Base-by-base conservation (phyloP, 92 coral and sea anemone genomes). In the Nematostella vectensis region DNA sequence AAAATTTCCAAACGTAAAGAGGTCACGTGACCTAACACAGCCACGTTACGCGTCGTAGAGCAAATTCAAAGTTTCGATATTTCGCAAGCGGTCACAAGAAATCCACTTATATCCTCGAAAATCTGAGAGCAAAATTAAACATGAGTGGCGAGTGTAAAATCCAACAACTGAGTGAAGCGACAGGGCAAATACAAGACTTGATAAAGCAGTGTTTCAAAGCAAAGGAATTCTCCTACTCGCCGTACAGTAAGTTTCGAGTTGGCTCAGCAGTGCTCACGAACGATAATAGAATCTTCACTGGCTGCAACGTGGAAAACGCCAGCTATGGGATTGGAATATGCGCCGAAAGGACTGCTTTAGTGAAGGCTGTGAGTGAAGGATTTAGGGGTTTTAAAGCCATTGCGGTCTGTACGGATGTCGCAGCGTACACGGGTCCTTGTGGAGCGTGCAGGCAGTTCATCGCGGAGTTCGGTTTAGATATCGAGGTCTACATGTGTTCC, bases 241-340 rank as follows among this genome's bases (percentile, higher is more conserved):
- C 96, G n/a, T 91, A 91, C 71, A 91, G 98, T 61, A 71, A 91
- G 21, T 80, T 85, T 68, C 98, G 98, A 45, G 98, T 91, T 23
- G 98, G 98, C 20, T 83, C 96, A 30, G 98, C 98, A 4, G 52
- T 91, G 47, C 42, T 91, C 58, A 80, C 96, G 15, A 82, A 81
- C 16, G 77, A 88, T 36, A 79, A 85, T 29, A 55, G 49, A n/a
- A 68, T 91, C 20, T 67, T 91, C 40, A 77, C 77, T 54, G 98
- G 98, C 28, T 91, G 98, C 40, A 86, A 74, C 72, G 98, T 91
- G 26, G 98, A 91, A 57, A 91, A 91, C 44, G 93, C 95, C 27
- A 78, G 87, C 65, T 75, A 91, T 47, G 89, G 93, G 3, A 70
- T 87, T 21, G 45, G 76, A 21, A 86, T 88, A 53, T 91, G 98